Conservation (phyloP, 2,888 invertebrate species). For the Eilema depressum region DNA sequence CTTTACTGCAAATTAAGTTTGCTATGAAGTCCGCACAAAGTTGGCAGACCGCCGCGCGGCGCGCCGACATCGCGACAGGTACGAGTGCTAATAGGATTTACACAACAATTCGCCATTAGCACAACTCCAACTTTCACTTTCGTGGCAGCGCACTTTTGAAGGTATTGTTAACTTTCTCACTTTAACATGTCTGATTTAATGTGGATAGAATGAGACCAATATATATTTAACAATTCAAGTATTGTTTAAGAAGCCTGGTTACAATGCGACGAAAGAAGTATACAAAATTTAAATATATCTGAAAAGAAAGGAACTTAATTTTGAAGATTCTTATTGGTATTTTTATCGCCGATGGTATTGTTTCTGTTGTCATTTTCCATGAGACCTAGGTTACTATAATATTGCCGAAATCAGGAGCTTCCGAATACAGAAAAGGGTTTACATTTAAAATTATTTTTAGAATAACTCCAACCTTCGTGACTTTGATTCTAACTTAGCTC, state of each 20-base stretch:
- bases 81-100: conserved; percentile 6
- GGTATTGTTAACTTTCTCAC: too few relatives aligned
- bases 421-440: neutral
- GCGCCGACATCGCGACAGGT: neutral
- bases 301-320: too few relatives aligned
- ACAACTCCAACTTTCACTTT: neutral
- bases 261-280: too few relatives aligned
- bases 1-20: neutral
- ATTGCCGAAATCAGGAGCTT: neutral
- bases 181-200: neutral
- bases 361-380: neutral
- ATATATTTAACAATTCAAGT: neutral
- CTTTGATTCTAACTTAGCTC: neutral
- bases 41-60: neutral
- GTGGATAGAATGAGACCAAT: neutral
- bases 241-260: too few relatives aligned
- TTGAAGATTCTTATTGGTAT: too few relatives aligned
- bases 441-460: neutral
- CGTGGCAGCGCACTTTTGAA: neutral
- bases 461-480: neutral
- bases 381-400: neutral
- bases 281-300: too few relatives aligned
- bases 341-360: too few relatives aligned
- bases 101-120: neutral
- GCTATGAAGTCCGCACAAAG: neutral